These are phyloP conservation scores for Dryobotodes eremita DNA, from an alignment of 2,888 invertebrate genomes.

Conservation along the genomic window DNA sequence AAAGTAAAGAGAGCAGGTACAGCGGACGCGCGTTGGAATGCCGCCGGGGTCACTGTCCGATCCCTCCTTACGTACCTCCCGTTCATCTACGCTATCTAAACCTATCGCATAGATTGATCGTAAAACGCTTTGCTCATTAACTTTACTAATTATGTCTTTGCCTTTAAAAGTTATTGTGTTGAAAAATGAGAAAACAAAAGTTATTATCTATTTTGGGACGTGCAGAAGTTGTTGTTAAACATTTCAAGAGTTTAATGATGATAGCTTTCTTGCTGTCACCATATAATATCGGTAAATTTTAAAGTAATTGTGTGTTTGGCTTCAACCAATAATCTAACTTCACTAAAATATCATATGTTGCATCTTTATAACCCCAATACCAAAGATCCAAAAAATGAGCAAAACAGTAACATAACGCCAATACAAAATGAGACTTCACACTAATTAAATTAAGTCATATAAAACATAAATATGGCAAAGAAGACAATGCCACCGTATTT, in stretches of 20 bases:
- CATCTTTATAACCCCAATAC: not conserved
- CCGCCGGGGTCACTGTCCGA: constrained; percentile 87
- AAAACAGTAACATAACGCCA: constrained; percentile 54
- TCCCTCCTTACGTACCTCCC: constrained; percentile 77
- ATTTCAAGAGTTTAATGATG: not conserved
- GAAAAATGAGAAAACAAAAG: constrained; percentile 29
- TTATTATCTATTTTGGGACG: not conserved
- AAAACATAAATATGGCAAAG: constrained; percentile 70
- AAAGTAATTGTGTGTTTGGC: not conserved
- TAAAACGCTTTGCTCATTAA: constrained; percentile 79
- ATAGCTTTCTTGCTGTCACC: not conserved
- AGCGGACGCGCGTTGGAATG: constrained; percentile 85
- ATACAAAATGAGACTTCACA: constrained; percentile 58
- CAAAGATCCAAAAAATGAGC: constrained; percentile 30
- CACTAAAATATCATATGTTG: constrained; percentile 8
- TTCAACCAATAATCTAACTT: not conserved
- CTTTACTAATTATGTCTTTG: constrained; percentile 70
- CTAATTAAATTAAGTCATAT: constrained; percentile 73
- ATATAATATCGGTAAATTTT: not conserved
- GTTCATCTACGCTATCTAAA: constrained; percentile 83
- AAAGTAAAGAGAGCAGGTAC: constrained; percentile 88
- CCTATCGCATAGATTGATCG: constrained; percentile 88
- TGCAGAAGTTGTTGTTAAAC: constrained; percentile 9
- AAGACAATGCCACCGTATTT: constrained; percentile 77
- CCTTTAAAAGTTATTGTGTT: constrained; percentile 31